A percentile compares a stretch with the other conserved stretches of the same genome.
Conservation (phyloP, 2,797 vertebrate species). For the Champsocephalus esox region DNA sequence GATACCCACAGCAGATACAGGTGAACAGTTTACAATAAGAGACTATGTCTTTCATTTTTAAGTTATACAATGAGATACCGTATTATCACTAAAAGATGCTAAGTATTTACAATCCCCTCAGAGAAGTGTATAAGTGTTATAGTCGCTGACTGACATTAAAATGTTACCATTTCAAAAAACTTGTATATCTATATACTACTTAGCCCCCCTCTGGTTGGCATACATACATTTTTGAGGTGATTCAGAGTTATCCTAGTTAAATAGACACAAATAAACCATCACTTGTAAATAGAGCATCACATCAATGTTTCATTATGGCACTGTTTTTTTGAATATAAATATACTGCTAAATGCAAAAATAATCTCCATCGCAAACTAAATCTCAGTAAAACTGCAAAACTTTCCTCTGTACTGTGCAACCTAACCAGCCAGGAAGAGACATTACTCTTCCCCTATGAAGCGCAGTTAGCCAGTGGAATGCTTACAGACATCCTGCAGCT, state of each 20-base stretch:
- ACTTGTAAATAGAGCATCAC: background rate
- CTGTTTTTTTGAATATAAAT: conserved; percentile 11
- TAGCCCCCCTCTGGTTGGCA: conserved; percentile 18
- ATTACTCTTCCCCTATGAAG: background rate
- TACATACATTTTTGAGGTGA: background rate
- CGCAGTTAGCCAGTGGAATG: conserved; percentile 58
- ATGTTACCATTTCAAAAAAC: conserved; percentile 3
- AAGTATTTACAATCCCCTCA: conserved; percentile 3
- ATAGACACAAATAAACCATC: background rate
- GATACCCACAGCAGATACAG: background rate
- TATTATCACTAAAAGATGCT: background rate
- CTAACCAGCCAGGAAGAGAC: conserved; percentile 1
- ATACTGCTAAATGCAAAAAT: conserved; percentile 1
- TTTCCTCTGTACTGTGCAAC: background rate
- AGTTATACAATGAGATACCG: background rate
- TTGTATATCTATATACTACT: conserved; percentile 30
- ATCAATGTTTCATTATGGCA: background rate
- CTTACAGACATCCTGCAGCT: conserved; percentile 17
- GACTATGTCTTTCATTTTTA: background rate
- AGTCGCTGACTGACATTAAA: background rate
- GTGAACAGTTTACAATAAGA: background rate
- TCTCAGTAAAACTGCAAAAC: background rate
- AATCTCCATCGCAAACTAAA: background rate
- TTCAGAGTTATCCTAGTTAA: background rate
- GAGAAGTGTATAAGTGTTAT: conserved; percentile 19